Percentiles rank a stretch among this genome's conserved stretches.
Evolutionary conservation across 2,113 vertebrate species (phyloP).

Genomic region (Noctilio leporinus): DNA sequence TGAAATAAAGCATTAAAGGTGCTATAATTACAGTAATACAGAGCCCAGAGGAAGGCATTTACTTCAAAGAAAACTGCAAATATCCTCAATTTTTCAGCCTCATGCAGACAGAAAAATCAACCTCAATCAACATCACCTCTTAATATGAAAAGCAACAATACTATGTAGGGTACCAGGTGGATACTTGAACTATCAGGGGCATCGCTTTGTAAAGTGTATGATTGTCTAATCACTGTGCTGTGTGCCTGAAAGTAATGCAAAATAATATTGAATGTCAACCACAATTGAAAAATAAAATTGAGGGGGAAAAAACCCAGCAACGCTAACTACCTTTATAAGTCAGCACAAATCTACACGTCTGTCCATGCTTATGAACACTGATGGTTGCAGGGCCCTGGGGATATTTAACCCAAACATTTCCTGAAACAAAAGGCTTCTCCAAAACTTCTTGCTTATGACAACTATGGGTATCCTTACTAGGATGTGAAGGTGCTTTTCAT

Average conservation of each 20-base stretch:
- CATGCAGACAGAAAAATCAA: neutral
- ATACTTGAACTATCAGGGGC: neutral
- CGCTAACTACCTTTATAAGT: neutral
- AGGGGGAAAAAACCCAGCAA: neutral
- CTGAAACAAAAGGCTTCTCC: neutral
- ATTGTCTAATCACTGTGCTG: neutral
- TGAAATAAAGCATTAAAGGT: neutral
- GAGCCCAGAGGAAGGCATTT: conserved; percentile 18
- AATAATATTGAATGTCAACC: neutral
- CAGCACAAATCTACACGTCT: conserved; percentile 1
- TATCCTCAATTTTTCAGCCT: conserved; percentile 2
- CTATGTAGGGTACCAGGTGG: neutral
- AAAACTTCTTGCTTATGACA: neutral
- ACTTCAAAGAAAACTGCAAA: neutral
- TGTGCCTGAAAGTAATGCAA: neutral
- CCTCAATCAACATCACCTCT: neutral
- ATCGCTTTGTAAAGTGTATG: neutral
- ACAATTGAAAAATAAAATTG: neutral
- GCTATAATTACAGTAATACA: neutral
- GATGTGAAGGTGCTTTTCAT: conserved; percentile 49
- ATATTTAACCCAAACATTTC: conserved; percentile 19
- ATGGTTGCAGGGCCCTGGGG: neutral
- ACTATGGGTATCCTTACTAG: conserved; percentile 45
- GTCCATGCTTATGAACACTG: neutral
- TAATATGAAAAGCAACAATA: conserved; percentile 22